phyloP scores from a whole-genome alignment of 2,113 vertebrate genomes.

The Elachura formosa region DNA sequence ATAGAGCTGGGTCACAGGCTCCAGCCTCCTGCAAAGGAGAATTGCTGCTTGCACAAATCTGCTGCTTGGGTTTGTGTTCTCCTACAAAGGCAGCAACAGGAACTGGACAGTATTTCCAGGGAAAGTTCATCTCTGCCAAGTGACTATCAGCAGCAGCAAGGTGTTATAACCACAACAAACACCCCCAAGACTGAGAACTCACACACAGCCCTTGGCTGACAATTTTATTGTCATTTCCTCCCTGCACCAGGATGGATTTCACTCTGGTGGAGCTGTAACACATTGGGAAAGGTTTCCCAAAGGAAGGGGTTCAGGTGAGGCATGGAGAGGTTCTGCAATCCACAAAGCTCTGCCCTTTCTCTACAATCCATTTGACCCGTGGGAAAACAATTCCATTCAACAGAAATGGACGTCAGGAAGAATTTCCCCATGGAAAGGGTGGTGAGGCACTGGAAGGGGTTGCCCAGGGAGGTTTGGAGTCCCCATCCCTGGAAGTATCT shows the following conservation, averaged over 20 bases:
- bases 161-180: background rate
- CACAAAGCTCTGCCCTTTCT: background rate
- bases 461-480: background rate
- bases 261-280: background rate
- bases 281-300: background rate
- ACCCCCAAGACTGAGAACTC: background rate
- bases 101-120: background rate
- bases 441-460: rapidly evolving
- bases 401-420: background rate
- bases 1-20: slow-evolving; percentile 92
- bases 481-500: rapidly evolving
- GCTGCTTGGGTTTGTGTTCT: background rate
- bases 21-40: slow-evolving; percentile 75
- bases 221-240: background rate
- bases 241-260: background rate
- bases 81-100: background rate
- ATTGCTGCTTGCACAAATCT: background rate
- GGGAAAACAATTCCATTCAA: background rate
- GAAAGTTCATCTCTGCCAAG: background rate
- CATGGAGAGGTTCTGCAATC: background rate
- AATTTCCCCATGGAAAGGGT: background rate
- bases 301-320: background rate
- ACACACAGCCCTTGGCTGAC: background rate
- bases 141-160: background rate
- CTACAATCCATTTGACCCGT: rapidly evolving